Conservation (phyloP, 2,113 vertebrate genomes). For the Grammomys surdaster region DNA sequence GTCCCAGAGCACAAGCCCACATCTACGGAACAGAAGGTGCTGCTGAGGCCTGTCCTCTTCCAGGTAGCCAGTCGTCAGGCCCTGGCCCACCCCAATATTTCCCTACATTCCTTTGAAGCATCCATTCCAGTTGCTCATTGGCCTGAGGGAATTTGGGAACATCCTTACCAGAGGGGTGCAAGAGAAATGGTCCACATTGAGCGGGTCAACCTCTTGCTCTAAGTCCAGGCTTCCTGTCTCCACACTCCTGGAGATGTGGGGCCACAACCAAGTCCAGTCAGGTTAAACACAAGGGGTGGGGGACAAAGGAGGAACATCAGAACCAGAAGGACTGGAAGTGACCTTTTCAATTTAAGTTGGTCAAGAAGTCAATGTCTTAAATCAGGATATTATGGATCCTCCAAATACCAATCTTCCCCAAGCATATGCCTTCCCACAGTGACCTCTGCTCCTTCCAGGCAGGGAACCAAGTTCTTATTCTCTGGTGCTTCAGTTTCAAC, state of each 20-base stretch:
- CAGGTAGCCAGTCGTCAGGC: not conserved
- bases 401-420: not conserved
- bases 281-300: not conserved
- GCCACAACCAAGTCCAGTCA: not conserved
- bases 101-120: not conserved
- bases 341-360: not conserved
- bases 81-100: too few relatives aligned
- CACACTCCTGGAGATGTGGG: conserved; percentile 85
- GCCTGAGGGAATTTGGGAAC: not conserved
- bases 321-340: not conserved
- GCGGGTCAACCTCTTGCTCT: conserved; percentile 95
- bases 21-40: conserved; percentile 83
- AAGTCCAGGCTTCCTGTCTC: conserved; percentile 91
- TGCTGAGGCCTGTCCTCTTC: not conserved
- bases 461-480: not conserved
- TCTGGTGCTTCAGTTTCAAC: not conserved
- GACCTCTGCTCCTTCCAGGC: not conserved
- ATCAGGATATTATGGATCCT: not conserved
- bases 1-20: conserved; percentile 96
- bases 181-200: conserved; percentile 97
- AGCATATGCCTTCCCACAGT: not conserved
- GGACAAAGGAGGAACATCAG: not conserved
- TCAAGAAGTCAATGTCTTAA: not conserved
- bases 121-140: rapidly evolving
- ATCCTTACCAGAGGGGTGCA: conserved; percentile 93